Evolutionary conservation across 2,888 invertebrate species (phyloP), one percentile per base, ranked within the genome.

Genomic region (Notocelia uddmanniana): DNA sequence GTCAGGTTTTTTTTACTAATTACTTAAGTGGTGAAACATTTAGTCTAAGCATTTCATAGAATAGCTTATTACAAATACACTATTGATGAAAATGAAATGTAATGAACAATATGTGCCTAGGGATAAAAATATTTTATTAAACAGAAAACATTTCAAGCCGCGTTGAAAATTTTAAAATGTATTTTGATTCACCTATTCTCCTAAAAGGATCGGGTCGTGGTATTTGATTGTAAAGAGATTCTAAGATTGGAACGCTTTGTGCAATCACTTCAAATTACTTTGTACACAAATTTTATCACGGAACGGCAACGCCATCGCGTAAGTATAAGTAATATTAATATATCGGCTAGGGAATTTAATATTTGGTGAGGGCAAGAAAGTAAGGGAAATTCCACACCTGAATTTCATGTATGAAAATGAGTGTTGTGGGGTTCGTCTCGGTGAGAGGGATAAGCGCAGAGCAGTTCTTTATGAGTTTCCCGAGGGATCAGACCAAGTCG

Each of bases 271-370:
- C 80, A 83, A 86, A 88, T 88, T 81, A 86, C 80, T 86, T 83
- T 81, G 77, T 81, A 77, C 79, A 85, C 78, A 84, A 84, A 82
- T 85, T 85, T 85, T 81, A 77, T 78, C 77, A 79, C 80, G 76
- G 77, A 72, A 62, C 60, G 57, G 60, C 68, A 78, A 73, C 74
- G 66, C 71, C 78, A 74, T 77, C 74, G 79, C 79, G 82, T 83
- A 85, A 84, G 83, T 83, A 83, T 83, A 82, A 84, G 89, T 73
- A 87, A 88, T 89, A 88, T 88, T 90, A 86, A 88, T 88, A 87
- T 81, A 80, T 80, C 79, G 77, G 79, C 78, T 78, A 78, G 80
- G 83, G 88, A 89, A 89, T 90, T 88, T 89, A 87, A 90, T 90
- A 90, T 89, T 89, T 84, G 83, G 80, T 82, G 80, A 83, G 81